Evolutionary conservation across 2,888 invertebrate genomes (phyloP), one percentile per base, ranked within the genome.

Genomic region (Pandemis heparana): DNA sequence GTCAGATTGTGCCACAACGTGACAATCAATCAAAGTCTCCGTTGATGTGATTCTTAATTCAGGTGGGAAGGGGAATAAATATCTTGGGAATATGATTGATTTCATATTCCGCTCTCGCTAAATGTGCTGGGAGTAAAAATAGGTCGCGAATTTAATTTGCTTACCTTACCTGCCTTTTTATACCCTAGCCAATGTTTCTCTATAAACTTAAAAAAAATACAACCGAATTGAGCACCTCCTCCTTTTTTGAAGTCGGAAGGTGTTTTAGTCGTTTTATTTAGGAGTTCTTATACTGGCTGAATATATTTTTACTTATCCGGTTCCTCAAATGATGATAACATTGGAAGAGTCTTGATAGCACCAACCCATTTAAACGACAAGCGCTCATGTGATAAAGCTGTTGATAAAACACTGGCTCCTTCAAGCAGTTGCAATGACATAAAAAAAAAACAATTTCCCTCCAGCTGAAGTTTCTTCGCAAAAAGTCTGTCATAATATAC

Each of bases 31-130:
- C 32, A 60, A 60, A 41, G 67, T 69, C 63, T 16, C 46, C n/a
- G n/a, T 38, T 46, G 67, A 62, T 59, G 68, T 59, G 43, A 39
- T 66, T 60, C 60, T 66, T 60, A 18, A 70, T 61, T 51, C 66
- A 61, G 51, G 51, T 14, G 14, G 48, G n/a, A 56, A 46, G 51
- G 18, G 61, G 39, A 23, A 53, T n/a, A 32, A 32, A 32, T 32
- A 32, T 2, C 23, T 32, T 32, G 18, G 61, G 39, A 32, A 53
- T 38, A 56, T 70, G 56, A 56, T 46, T 63, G 32, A 59, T 59
- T 65, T 60, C 39, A 39, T 51, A 23, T 60, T 18, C 4, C 18
- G 64, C 39, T 65, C 59, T 59, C 8, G 8, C 23, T 48, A 56
- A 56, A 56, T 56, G 23, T 12, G 56, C 56, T 12, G 18, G 51